These are phyloP conservation scores for Sebastes vulpes DNA, from an alignment of 2,797 vertebrate genomes.

Conservation along the genomic window DNA sequence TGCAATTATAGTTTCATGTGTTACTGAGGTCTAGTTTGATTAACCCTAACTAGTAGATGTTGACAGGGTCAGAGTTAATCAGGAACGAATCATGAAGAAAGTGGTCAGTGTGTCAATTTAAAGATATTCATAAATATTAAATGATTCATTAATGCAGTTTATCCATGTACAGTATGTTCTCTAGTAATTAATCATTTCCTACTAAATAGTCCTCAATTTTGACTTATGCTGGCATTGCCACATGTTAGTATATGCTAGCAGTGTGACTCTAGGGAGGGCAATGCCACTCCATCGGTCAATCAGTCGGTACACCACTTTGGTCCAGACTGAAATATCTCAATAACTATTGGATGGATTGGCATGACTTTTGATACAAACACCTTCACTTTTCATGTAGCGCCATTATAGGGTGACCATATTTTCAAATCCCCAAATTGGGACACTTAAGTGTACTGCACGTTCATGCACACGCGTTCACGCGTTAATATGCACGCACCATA, in stretches of 20 bases:
- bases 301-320: background rate
- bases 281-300: background rate
- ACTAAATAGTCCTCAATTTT: background rate
- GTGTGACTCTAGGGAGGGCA: background rate
- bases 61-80: background rate
- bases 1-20: background rate
- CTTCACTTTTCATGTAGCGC: background rate
- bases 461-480: no score
- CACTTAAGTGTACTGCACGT: no score
- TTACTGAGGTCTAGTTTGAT: background rate
- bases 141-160: background rate
- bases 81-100: background rate
- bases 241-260: background rate
- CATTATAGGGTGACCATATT: background rate
- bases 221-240: background rate
- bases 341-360: background rate
- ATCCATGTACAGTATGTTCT: background rate
- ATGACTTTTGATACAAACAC: background rate
- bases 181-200: accelerated
- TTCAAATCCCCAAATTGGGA: no score
- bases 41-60: background rate
- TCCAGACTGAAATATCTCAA: background rate
- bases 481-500: no score
- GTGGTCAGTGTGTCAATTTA: background rate
- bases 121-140: background rate